Conservation (phyloP, 2,888 invertebrate genomes). For the Melanostoma scalare region DNA sequence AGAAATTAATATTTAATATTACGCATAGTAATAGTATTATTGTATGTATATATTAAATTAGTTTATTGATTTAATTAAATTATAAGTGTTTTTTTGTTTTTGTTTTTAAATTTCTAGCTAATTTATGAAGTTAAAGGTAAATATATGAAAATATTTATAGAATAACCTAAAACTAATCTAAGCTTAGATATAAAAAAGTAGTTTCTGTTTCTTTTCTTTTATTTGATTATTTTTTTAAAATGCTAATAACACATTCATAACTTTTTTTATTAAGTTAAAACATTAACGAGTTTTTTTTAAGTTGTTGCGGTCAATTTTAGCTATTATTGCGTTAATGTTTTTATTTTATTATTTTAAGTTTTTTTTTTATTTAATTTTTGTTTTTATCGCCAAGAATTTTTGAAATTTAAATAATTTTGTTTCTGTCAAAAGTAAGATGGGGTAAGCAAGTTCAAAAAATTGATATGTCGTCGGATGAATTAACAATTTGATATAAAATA, state of each 20-base stretch:
- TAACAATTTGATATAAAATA: constrained; percentile 28
- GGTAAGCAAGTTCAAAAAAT: neutral
- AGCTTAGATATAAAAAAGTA: constrained; percentile 58
- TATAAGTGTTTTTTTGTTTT: constrained; percentile 37
- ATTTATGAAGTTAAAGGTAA: constrained; percentile 60
- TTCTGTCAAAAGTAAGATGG: constrained; percentile 8
- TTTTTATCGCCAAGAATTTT: constrained; percentile 24
- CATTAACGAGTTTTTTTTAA: constrained; percentile 31
- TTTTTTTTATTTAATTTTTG: constrained; percentile 10
- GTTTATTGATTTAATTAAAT: constrained; percentile 71
- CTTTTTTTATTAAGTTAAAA: constrained; percentile 46
- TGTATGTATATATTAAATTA: constrained; percentile 72
- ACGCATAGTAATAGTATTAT: constrained; percentile 51
- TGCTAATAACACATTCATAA: constrained; percentile 71
- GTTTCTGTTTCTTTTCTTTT: constrained; percentile 17
- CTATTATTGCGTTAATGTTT: neutral
- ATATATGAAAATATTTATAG: constrained; percentile 50
- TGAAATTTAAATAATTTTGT: neutral
- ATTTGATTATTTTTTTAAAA: constrained; percentile 50
- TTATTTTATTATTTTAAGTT: constrained; percentile 14
- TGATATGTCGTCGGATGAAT: constrained; percentile 19
- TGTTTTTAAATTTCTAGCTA: constrained; percentile 66
- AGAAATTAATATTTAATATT: constrained; percentile 61
- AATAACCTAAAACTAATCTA: constrained; percentile 56
- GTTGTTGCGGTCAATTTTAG: constrained; percentile 42